Conservation (phyloP, 2,113 vertebrate species). For the Vireo altiloquus region DNA sequence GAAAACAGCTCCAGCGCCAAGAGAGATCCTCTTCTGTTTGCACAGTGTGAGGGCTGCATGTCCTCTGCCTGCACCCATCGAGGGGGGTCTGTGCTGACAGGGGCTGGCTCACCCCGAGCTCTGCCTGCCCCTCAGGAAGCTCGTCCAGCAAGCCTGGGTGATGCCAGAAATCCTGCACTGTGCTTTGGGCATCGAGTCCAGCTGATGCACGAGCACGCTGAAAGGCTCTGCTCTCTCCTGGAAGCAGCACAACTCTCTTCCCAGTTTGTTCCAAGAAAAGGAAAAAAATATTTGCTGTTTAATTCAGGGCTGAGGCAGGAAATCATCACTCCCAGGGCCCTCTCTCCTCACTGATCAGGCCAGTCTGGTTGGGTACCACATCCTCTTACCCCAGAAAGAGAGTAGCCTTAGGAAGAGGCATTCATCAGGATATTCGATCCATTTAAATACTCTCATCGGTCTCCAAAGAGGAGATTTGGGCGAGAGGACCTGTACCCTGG, state of each 20-base stretch:
- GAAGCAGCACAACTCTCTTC: neutral
- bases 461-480: neutral
- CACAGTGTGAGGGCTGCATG: neutral
- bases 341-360: fast-evolving
- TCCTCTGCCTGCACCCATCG: neutral
- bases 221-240: neutral
- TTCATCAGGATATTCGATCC: neutral
- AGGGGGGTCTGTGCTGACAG: neutral
- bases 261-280: neutral
- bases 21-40: slow-evolving; percentile 18
- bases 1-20: slow-evolving; percentile 20
- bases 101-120: neutral
- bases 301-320: neutral
- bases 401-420: neutral
- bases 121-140: neutral
- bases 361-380: neutral
- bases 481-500: fast-evolving
- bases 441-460: neutral
- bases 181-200: neutral
- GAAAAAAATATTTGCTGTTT: neutral
- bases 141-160: fast-evolving
- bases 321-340: neutral
- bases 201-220: neutral
- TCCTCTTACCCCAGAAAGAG: neutral
- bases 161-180: neutral